Conservation (phyloP, 2,888 invertebrate species). For the Molorchus minor region DNA sequence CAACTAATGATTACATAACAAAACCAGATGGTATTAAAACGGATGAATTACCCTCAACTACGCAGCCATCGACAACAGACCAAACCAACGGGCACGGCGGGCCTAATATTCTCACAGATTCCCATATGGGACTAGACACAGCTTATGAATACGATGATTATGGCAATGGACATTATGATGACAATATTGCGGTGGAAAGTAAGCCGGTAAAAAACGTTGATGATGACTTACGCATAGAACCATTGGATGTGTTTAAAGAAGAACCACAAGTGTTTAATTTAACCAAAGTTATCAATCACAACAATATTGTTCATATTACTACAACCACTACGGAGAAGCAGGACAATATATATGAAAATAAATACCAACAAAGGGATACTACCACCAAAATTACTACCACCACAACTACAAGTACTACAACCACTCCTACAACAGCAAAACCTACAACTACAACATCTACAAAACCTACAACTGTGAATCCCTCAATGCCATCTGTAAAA, state of each 20-base stretch:
- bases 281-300: background rate
- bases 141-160: slow-evolving; percentile 57
- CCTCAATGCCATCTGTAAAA: slow-evolving; percentile 41
- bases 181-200: slow-evolving; percentile 54
- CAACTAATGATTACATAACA: slow-evolving; percentile 41
- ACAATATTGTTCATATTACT: slow-evolving; percentile 27
- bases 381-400: slow-evolving; percentile 28
- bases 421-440: slow-evolving; percentile 19
- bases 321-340: no score
- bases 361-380: slow-evolving; percentile 39
- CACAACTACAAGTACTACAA: slow-evolving; percentile 31
- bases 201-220: slow-evolving; percentile 38
- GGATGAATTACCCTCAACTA: slow-evolving; percentile 40
- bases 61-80: slow-evolving; percentile 35
- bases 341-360: no score
- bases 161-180: slow-evolving; percentile 47
- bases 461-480: no score
- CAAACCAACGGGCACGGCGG: slow-evolving; percentile 46
- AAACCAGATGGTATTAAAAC: slow-evolving; percentile 37
- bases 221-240: slow-evolving; percentile 42
- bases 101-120: slow-evolving; percentile 48
- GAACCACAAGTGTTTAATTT: slow-evolving; percentile 2
- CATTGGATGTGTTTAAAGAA: slow-evolving; percentile 26
- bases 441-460: slow-evolving; percentile 37
- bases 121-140: slow-evolving; percentile 50